These are phyloP conservation scores for Aphelinus certus DNA, from an alignment of 1,140 invertebrate genomes.

Conservation along the genomic window DNA sequence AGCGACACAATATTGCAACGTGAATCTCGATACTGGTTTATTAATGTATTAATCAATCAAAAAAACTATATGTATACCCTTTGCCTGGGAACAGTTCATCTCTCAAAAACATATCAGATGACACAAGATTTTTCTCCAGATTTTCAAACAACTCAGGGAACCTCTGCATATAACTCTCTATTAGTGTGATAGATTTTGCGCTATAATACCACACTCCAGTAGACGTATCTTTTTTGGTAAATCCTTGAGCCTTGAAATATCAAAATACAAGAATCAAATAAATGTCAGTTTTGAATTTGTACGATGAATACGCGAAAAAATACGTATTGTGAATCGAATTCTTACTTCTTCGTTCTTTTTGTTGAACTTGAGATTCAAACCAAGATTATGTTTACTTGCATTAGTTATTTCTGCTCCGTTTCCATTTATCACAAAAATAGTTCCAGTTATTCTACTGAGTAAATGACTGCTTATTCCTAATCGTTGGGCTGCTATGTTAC, in stretches of 20 bases:
- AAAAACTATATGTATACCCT: not conserved
- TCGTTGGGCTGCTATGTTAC: constrained; percentile 61
- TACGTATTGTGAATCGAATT: not conserved
- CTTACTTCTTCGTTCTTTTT: constrained; percentile 77
- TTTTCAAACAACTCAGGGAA: constrained; percentile 82
- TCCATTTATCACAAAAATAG: constrained; percentile 72
- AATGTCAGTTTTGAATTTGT: not conserved
- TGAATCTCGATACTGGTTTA: no score
- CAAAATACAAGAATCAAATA: constrained; percentile 21
- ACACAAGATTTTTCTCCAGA: constrained; percentile 59
- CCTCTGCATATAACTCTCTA: constrained; percentile 74
- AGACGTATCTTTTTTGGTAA: constrained; percentile 74
- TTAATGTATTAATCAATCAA: no score
- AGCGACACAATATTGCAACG: not conserved
- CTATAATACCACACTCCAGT: constrained; percentile 85
- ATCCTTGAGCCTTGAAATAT: constrained; percentile 77
- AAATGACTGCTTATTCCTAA: constrained; percentile 75
- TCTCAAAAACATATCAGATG: constrained; percentile 72
- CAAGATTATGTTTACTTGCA: constrained; percentile 81
- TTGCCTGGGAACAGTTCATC: constrained; percentile 72
- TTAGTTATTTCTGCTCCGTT: constrained; percentile 52
- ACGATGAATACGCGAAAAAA: constrained; percentile 24
- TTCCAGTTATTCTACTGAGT: constrained; percentile 85
- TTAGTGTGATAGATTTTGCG: constrained; percentile 75
- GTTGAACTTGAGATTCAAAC: constrained; percentile 91